phyloP scores from a whole-genome alignment of 1,140 invertebrate species.

The Bombus soroeensis region DNA sequence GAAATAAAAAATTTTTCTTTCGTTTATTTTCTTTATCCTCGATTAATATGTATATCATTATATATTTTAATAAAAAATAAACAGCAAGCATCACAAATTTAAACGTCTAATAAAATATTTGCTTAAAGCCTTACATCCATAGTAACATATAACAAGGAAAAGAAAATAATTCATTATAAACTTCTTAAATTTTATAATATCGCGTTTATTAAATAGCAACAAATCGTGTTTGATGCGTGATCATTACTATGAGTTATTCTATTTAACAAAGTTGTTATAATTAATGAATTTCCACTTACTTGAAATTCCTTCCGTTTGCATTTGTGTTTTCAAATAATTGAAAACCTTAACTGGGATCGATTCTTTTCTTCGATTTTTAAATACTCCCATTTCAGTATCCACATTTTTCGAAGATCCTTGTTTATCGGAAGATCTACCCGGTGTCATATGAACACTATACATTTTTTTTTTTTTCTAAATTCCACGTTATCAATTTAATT shows the following conservation, averaged over 20 bases:
- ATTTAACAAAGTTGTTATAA: not conserved
- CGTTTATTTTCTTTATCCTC: conserved; percentile 1
- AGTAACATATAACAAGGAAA: not conserved
- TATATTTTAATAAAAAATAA: conserved; percentile 43
- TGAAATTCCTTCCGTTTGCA: conserved; percentile 64
- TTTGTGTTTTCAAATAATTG: conserved; percentile 73
- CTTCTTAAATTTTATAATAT: not conserved
- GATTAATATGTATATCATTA: conserved; percentile 20
- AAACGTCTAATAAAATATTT: not conserved
- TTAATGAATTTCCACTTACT: conserved; percentile 60
- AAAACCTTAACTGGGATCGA: conserved; percentile 72
- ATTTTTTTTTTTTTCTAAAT: conserved; percentile 54
- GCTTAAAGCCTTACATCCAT: not conserved
- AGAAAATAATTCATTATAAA: not conserved
- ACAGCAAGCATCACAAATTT: conserved; percentile 38
- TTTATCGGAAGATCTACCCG: conserved; percentile 57
- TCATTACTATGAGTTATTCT: not conserved
- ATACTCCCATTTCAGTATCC: conserved; percentile 65
- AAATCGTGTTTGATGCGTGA: not conserved
- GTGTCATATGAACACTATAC: conserved; percentile 76
- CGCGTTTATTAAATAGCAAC: not conserved
- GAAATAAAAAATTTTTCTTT: not conserved
- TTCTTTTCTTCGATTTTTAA: conserved; percentile 64
- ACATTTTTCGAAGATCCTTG: conserved; percentile 56
- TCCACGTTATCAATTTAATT: not conserved